Evolutionary conservation across 2,888 invertebrate species (phyloP), one percentile per base, ranked within the genome.

Genomic region (Saturnia pavonia): DNA sequence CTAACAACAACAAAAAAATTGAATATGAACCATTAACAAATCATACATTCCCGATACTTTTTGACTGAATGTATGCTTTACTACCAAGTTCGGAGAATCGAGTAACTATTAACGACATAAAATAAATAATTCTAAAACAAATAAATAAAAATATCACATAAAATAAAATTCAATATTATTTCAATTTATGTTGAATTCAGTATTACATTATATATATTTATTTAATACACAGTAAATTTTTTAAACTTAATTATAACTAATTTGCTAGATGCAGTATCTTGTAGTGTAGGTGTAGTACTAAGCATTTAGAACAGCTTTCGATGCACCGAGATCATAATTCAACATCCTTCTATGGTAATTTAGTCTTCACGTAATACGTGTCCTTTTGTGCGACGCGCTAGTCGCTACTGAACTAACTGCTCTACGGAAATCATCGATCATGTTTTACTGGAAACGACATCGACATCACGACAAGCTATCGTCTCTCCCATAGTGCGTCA

Each of bases 261-360:
- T 51, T n/a, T n/a, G 51, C n/a, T n/a, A 51, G 1, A n/a, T 8
- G 1, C n/a, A 51, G 51, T n/a, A 51, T 22, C 19, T 2, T 48
- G 1, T 48, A 48, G 6, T 7, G 7, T 48, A 19, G 7, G 4
- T n/a, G 48, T 8, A 48, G 6, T 54, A 54, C 22, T 22, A 22
- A 34, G 34, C 34, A 34, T 34, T 60, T 60, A 27, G 57, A 14
- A 60, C 3, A 25, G 57, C 57, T 60, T 60, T 14, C 3, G 57
- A 27, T 19, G 25, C 14, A 27, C 1, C 65, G n/a, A 65, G 40
- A 40, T 81, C 83, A 82, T 85, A 86, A 85, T 82, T 88, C 85
- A 83, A 79, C 79, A 82, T 83, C 85, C 84, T 85, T 85, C 81
- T 82, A 80, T 80, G 80, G 87, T 85, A 86, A 86, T 87, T 87